Conservation (phyloP, 2,888 invertebrate species). For the Hermaeophaga mercurialis region DNA sequence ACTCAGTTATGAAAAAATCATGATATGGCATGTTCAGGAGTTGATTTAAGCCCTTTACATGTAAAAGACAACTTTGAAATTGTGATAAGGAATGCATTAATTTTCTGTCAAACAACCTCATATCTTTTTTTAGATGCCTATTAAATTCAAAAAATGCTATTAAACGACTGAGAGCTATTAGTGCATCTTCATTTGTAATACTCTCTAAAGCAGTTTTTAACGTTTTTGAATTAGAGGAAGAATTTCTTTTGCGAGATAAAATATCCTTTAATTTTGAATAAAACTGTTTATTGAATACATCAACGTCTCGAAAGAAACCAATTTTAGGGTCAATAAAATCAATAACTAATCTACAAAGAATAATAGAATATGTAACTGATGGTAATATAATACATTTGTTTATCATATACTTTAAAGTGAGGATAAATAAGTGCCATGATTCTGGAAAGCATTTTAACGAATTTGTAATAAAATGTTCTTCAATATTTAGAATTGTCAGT, state of each 20-base stretch:
- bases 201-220: constrained; percentile 58
- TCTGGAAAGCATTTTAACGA: constrained; percentile 59
- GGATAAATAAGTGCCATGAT: constrained; percentile 66
- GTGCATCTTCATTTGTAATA: constrained; percentile 64
- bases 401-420: constrained; percentile 66
- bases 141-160: constrained; percentile 66
- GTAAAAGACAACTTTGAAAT: constrained; percentile 68
- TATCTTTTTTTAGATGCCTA: constrained; percentile 59
- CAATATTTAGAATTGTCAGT: constrained; percentile 60
- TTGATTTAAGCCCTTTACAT: constrained; percentile 67
- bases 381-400: constrained; percentile 53
- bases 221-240: constrained; percentile 30
- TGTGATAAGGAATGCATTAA: constrained; percentile 69
- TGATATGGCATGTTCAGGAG: constrained; percentile 66
- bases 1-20: constrained; percentile 64
- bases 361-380: constrained; percentile 63
- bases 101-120: constrained; percentile 62
- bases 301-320: constrained; percentile 61
- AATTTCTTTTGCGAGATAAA: not conserved
- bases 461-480: constrained; percentile 47
- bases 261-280: constrained; percentile 1
- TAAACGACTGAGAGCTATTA: constrained; percentile 64
- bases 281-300: constrained; percentile 34
- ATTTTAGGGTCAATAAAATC: constrained; percentile 64
- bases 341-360: constrained; percentile 64